These are phyloP conservation scores for Colletes collaris DNA, from an alignment of 2,888 invertebrate genomes.

Conservation along the genomic window DNA sequence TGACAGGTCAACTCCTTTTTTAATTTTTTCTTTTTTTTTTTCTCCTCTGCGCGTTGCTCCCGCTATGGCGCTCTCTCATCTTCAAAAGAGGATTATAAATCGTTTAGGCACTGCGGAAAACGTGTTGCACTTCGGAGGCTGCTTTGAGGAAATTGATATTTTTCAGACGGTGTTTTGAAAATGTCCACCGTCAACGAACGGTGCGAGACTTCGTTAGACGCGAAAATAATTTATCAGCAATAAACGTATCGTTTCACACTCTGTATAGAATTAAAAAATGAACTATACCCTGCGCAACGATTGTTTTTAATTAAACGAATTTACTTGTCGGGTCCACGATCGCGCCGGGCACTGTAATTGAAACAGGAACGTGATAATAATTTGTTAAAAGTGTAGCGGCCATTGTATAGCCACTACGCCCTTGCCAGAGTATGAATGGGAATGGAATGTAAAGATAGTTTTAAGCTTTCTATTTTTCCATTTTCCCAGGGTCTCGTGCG, in stretches of 20 bases:
- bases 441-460: too few relatives aligned
- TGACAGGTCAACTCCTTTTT: conserved; percentile 26
- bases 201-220: conserved; percentile 3
- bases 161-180: conserved; percentile 3
- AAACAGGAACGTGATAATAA: too few relatives aligned
- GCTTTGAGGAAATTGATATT: background rate
- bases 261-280: background rate
- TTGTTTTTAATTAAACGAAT: background rate
- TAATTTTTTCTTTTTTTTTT: conserved; percentile 5
- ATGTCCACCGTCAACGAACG: background rate
- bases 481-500: too few relatives aligned
- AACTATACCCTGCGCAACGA: background rate
- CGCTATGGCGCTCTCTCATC: background rate
- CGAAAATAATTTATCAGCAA: conserved; percentile 9
- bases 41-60: background rate
- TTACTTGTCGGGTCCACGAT: background rate
- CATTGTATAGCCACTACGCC: too few relatives aligned
- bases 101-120: background rate
- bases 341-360: too few relatives aligned
- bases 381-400: too few relatives aligned
- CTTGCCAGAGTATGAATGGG: too few relatives aligned
- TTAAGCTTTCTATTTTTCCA: too few relatives aligned
- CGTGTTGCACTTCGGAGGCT: background rate
- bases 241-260: too few relatives aligned
- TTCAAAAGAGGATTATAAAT: conserved; percentile 4